These are phyloP conservation scores for Anniella stebbinsi DNA, from an alignment of 2,797 vertebrate genomes.

Conservation along the genomic window DNA sequence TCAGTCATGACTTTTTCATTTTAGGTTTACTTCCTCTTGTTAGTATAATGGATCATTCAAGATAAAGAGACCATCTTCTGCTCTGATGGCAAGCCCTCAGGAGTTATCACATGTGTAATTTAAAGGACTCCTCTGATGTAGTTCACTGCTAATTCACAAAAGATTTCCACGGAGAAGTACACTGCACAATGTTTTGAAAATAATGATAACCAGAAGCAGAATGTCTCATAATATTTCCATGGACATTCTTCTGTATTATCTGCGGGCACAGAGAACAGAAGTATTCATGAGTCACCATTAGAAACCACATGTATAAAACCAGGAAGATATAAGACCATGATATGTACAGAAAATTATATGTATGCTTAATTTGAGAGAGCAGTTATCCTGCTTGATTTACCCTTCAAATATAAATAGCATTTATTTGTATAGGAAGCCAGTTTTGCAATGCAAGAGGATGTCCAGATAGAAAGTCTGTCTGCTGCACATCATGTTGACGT, in stretches of 20 bases:
- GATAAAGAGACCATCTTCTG: constrained; percentile 16
- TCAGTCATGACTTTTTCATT: constrained; percentile 23
- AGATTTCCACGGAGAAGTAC: constrained; percentile 40
- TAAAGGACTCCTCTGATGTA: constrained; percentile 31
- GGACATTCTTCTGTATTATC: constrained; percentile 44
- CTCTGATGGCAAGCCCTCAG: constrained; percentile 38
- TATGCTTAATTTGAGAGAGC: constrained; percentile 9
- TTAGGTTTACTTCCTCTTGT: constrained; percentile 15
- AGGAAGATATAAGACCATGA: constrained; percentile 8
- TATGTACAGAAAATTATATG: constrained; percentile 44
- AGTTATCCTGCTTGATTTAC: constrained; percentile 15
- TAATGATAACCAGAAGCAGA: constrained; percentile 51
- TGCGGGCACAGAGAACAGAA: constrained; percentile 39
- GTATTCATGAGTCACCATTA: constrained; percentile 21
- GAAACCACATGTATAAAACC: constrained; percentile 40
- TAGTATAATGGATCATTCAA: constrained; percentile 33
- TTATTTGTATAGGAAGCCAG: not conserved
- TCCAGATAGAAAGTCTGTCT: not conserved
- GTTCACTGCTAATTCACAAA: constrained; percentile 56
- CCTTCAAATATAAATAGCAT: not conserved
- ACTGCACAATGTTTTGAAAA: constrained; percentile 29
- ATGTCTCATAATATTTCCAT: constrained; percentile 13
- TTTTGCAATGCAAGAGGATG: not conserved
- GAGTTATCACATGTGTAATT: constrained; percentile 15
- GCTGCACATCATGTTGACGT: not conserved